These are phyloP conservation scores for Chlorodrepanis virens DNA, from an alignment of 2,113 vertebrate species.

Conservation along the genomic window DNA sequence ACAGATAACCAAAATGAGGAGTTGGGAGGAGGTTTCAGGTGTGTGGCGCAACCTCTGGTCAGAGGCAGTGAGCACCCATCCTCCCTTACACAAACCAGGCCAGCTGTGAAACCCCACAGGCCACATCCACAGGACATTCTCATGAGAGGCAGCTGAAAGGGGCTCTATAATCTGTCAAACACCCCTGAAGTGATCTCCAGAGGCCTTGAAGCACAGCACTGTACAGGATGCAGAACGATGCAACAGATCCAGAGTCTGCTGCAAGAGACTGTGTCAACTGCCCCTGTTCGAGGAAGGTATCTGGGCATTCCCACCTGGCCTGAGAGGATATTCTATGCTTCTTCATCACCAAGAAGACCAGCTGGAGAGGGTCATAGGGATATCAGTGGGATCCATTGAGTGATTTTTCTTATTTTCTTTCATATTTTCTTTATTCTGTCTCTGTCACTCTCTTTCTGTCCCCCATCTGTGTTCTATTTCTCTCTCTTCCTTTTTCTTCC, in stretches of 20 bases:
- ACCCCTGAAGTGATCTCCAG: no score
- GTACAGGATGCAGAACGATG: background rate
- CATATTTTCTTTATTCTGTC: background rate
- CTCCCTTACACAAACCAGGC: background rate
- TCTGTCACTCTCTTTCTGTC: background rate
- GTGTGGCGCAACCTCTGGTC: background rate
- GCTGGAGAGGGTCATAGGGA: accelerated
- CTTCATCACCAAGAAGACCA: background rate
- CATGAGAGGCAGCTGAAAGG: accelerated
- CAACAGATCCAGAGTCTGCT: background rate
- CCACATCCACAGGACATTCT: background rate
- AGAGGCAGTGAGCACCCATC: background rate
- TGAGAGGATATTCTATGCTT: accelerated
- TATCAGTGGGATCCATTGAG: accelerated
- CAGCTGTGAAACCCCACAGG: background rate
- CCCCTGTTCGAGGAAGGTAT: accelerated
- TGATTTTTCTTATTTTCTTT: no score
- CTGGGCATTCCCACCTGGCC: background rate
- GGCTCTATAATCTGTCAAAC: background rate
- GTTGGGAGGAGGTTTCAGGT: accelerated
- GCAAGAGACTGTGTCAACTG: background rate
- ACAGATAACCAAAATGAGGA: background rate
- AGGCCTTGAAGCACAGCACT: background rate
- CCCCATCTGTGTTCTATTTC: background rate
- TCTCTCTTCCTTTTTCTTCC: background rate